Evolutionary conservation across 2,888 invertebrate genomes (phyloP), one percentile per base, ranked within the genome.

Genomic region (Auanema freiburgensis): DNA sequence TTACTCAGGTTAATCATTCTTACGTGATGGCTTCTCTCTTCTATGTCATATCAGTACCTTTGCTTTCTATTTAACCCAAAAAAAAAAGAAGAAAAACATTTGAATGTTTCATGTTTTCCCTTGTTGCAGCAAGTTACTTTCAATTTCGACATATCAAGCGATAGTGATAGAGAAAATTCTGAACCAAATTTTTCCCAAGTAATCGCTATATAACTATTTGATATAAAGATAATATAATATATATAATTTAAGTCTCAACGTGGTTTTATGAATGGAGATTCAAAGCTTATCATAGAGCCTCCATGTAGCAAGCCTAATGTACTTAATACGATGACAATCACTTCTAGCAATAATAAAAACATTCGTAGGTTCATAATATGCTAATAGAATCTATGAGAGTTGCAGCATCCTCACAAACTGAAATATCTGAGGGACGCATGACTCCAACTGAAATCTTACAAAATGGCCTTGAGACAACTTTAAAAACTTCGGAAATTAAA

Each of bases 391-490:
- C n/a, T n/a, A n/a, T n/a, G n/a, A n/a, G 4, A 33, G 3, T 33
- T 33, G 8, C 33, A 33, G 33, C 33, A 21, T 46, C 46, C 46
- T 46, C 46, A 5, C 46, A 33, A 33, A 33, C 33, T 33, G 33
- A 33, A 33, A 5, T 33, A 46, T 46, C 53, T 11, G 16, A 24
- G 16, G 60, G 23, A 14, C 59, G 52, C 23, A 60, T 60, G 60
- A 60, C 60, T 16, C 60, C 60, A 23, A 60, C 60, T 12, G 60
- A 60, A 44, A 43, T 60, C 49, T 42, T 60, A 4, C 60, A 60
- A 43, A 60, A 43, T 3, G 60, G 60, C 0, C 60, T 60, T 33
- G 60, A 54, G 11, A 44, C 40, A 3, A 60, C 60, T 0, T 40
- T 60, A 6, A 59, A 59, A 25, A 59, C 59, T 23, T 51, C 59